A percentile compares a stretch with the other conserved stretches of the same genome.
Evolutionary conservation across 2,113 vertebrate genomes (phyloP).

Genomic region (Parotia lawesii): DNA sequence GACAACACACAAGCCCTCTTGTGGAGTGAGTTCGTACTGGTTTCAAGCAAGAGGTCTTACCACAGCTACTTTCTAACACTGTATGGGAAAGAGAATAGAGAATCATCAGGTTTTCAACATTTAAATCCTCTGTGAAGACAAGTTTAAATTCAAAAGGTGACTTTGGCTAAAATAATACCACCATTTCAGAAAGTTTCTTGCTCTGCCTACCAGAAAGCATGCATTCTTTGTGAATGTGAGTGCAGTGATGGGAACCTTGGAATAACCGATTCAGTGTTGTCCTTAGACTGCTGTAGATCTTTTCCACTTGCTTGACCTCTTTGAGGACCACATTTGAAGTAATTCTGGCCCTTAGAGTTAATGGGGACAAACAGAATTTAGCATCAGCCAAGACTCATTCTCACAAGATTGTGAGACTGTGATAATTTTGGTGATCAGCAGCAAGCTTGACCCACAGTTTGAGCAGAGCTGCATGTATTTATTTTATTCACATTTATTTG

Average conservation of each 20-base stretch:
- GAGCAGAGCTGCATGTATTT: neutral
- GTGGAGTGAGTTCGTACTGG: neutral
- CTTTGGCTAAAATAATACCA: neutral
- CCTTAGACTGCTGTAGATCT: neutral
- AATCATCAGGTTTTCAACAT: neutral
- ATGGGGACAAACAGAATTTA: neutral
- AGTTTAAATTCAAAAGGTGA: neutral
- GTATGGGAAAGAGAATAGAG: neutral
- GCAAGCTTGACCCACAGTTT: neutral
- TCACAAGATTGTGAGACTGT: neutral
- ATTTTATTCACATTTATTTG: neutral
- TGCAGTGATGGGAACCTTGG: neutral
- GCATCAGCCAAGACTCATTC: neutral
- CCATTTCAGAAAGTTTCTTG: neutral
- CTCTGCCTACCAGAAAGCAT: neutral
- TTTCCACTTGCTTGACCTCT: neutral
- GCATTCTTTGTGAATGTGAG: neutral
- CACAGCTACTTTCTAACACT: neutral
- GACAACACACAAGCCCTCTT: neutral
- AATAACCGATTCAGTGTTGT: neutral
- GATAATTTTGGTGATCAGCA: neutral
- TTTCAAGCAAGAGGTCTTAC: neutral
- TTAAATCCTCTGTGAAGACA: neutral
- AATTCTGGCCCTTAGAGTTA: neutral
- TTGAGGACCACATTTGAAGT: neutral